Percentiles rank a stretch among this genome's conserved stretches.
phyloP scores from a whole-genome alignment of 2,888 invertebrate genomes.

The Ennomos quercinarius region DNA sequence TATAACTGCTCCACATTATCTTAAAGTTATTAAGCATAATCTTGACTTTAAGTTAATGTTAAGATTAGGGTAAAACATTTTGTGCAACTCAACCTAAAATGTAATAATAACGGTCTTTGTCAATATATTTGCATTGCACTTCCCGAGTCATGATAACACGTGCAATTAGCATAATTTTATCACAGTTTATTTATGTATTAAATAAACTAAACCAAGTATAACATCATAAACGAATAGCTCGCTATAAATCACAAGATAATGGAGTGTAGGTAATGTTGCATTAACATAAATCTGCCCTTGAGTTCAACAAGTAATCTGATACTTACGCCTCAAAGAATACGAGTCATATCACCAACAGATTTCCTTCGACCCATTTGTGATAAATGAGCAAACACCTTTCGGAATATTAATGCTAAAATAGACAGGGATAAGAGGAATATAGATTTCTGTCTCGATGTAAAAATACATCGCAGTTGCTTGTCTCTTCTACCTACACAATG shows the following conservation, averaged over 20 bases:
- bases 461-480: conserved; percentile 12
- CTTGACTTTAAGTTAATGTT: no score
- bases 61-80: no score
- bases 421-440: conserved; percentile 33
- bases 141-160: conserved; percentile 25
- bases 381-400: conserved; percentile 51
- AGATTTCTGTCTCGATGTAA: conserved; percentile 24
- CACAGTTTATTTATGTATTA: conserved; percentile 35
- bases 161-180: conserved; percentile 35
- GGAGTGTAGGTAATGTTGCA: conserved; percentile 52
- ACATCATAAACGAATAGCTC: conserved; percentile 42
- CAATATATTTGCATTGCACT: conserved; percentile 29
- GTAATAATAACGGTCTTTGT: conserved; percentile 4
- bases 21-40: no score
- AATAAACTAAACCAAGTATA: conserved; percentile 36
- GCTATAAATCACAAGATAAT: conserved; percentile 61
- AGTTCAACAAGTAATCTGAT: conserved; percentile 33
- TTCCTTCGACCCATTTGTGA: conserved; percentile 43
- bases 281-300: conserved; percentile 60
- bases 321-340: conserved; percentile 40
- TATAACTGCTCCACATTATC: no score
- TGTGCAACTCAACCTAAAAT: no score
- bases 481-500: conserved; percentile 23
- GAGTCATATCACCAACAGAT: conserved; percentile 35
- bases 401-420: conserved; percentile 51